Base-by-base conservation (phyloP, 2,113 vertebrate species). In the Urocolius indicus region DNA sequence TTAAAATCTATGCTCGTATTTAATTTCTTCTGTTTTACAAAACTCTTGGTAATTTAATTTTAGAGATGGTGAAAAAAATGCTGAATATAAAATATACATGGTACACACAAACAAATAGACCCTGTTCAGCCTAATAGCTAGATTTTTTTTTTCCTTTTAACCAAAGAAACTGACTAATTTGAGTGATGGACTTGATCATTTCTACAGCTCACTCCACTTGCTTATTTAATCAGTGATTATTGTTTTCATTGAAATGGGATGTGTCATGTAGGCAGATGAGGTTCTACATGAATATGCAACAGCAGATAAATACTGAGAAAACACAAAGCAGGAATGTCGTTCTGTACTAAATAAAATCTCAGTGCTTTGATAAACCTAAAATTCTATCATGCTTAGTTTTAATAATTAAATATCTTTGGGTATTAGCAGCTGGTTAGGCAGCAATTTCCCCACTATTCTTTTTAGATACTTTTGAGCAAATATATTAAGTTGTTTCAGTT, bases 151-250 rank as follows among this genome's bases (percentile, higher is more conserved):
- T 92, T 84, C 48, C 34, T 91, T 92, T 90, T 84, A 58, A 72
- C 52, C 63, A 38, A 48, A 94, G 62, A 41, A 41, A 41, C 38
- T 86, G 69, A 46, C 85, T 94, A 93, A 94, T 96, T 85, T 90
- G 82, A 90, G 69, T 94, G 93, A 96, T 94, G 83, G 87, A 91
- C 79, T 95, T 94, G 91, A 90, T 94, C 3, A n/a, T 94, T 95
- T 96, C 68, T 91, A 79, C 55, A 58, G 73, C 80, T 95, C 65
- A 75, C 59, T 96, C 51, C 51, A 77, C 74, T 96, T 93, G 87
- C 87, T 93, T 85, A 84, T 94, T 96, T 96, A 92, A 96, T 96
- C 94, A 95, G 93, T 94, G 90, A 96, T 96, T 95, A 96, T 95
- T 97, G 94, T 96, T 96, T 96, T 95, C 87, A 84, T 94, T 83